These are phyloP conservation scores for Pammene fasciana DNA, from an alignment of 2,888 invertebrate species.

Conservation along the genomic window DNA sequence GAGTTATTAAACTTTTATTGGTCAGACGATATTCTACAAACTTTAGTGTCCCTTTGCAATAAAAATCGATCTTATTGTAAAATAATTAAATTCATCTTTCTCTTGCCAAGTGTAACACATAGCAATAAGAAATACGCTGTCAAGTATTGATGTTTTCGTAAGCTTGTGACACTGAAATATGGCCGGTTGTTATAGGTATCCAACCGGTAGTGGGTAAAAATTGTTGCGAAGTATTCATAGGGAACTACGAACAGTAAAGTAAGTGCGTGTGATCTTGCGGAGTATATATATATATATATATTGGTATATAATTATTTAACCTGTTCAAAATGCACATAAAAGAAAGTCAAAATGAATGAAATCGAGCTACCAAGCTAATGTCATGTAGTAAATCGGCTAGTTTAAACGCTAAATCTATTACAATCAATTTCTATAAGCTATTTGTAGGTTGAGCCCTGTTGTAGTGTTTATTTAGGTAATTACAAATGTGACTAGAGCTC, in stretches of 20 bases:
- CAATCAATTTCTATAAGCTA: slow-evolving; percentile 6
- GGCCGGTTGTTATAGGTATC: slow-evolving; percentile 62
- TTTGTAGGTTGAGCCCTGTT: slow-evolving; percentile 2
- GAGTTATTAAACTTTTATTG: neutral
- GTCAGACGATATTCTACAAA: neutral
- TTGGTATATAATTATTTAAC: too few species aligned
- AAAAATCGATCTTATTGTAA: too few species aligned
- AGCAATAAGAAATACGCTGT: neutral
- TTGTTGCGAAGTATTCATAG: slow-evolving; percentile 61
- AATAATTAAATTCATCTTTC: neutral
- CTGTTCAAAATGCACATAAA: too few species aligned
- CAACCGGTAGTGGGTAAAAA: slow-evolving; percentile 49
- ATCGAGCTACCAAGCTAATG: slow-evolving; percentile 4
- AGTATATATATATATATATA: too few species aligned
- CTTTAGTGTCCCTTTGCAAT: too few species aligned
- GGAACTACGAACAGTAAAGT: slow-evolving; percentile 60
- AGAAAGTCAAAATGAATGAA: neutral
- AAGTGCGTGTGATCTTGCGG: slow-evolving; percentile 50
- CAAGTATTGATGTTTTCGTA: neutral
- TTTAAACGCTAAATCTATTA: slow-evolving; percentile 24
- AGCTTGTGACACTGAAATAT: neutral
- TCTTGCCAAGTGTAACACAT: neutral
- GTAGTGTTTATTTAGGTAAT: slow-evolving; percentile 14
- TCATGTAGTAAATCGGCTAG: slow-evolving; percentile 29
- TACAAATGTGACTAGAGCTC: slow-evolving; percentile 3